Conservation (phyloP, 2,113 vertebrate genomes). For the Halcyon malimbica region DNA sequence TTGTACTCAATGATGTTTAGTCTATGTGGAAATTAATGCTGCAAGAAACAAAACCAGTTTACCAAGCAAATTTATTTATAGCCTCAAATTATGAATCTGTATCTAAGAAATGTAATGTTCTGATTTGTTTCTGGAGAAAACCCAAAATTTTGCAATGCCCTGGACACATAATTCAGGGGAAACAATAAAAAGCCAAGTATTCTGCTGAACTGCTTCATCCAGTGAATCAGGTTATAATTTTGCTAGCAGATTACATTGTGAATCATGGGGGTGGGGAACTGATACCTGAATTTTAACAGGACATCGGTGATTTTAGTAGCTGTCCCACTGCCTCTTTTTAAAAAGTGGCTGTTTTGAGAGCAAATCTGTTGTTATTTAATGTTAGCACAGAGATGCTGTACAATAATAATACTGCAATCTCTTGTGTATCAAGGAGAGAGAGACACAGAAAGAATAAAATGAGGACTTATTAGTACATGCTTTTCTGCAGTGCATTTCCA, state of each 20-base stretch:
- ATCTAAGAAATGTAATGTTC: not conserved
- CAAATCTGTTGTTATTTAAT: constrained; percentile 17
- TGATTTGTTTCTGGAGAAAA: not conserved
- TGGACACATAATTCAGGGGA: not conserved
- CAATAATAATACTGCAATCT: constrained; percentile 27
- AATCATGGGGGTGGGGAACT: not conserved
- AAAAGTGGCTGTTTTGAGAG: not conserved
- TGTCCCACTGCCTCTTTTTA: not conserved
- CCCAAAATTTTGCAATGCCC: not conserved
- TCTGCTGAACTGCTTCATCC: constrained; percentile 47
- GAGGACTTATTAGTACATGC: not conserved
- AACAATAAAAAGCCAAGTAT: not conserved
- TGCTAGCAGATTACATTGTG: constrained; percentile 32
- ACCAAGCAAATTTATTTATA: constrained; percentile 29
- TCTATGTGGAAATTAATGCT: constrained; percentile 53
- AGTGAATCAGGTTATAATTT: constrained; percentile 47
- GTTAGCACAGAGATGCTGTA: not conserved
- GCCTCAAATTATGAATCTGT: not conserved
- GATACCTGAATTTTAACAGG: constrained; percentile 13
- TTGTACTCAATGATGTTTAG: constrained; percentile 35
- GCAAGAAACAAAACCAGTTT: constrained; percentile 64
- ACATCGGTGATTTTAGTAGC: not conserved
- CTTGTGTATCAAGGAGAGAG: constrained; percentile 11
- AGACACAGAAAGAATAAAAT: constrained; percentile 19
- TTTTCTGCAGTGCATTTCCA: not conserved